A percentile compares a stretch with the other conserved stretches of the same genome.
Conservation (phyloP, 1,140 invertebrate genomes). For the Temnothorax curvispinosus region DNA sequence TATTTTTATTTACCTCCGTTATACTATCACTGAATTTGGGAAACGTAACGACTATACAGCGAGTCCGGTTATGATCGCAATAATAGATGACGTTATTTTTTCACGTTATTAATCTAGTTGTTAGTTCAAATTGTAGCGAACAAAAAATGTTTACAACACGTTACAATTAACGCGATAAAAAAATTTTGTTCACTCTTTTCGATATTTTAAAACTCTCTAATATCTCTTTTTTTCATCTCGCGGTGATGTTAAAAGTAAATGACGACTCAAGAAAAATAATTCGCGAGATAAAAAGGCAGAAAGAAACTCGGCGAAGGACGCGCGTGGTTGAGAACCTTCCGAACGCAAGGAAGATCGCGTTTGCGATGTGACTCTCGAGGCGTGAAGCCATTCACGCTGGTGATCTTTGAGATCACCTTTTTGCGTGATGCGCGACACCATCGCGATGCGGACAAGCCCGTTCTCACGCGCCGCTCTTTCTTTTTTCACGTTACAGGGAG, state of each 20-base stretch:
- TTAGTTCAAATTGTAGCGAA: background rate
- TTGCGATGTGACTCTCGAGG: conserved; percentile 49
- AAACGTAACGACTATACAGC: background rate
- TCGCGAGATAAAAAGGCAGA: background rate
- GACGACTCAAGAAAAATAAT: background rate
- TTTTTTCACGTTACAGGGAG: conserved; percentile 89
- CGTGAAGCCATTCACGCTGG: conserved; percentile 48
- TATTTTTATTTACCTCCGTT: conserved; percentile 14
- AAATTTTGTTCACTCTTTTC: background rate
- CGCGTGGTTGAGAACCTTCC: conserved; percentile 14
- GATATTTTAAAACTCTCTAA: background rate
- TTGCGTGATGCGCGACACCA: conserved; percentile 33
- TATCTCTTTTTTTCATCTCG: background rate
- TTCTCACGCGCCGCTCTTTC: conserved; percentile 56
- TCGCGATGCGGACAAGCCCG: conserved; percentile 31
- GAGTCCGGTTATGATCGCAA: background rate
- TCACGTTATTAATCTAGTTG: conserved; percentile 29
- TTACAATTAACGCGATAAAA: background rate
- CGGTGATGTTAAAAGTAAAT: background rate
- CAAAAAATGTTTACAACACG: background rate
- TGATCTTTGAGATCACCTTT: conserved; percentile 42
- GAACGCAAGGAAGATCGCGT: conserved; percentile 30
- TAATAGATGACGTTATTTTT: conserved; percentile 31
- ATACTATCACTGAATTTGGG: background rate
- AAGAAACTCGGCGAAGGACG: background rate